Conservation (phyloP, 1,140 invertebrate genomes). For the Drosophila micromelanica region DNA sequence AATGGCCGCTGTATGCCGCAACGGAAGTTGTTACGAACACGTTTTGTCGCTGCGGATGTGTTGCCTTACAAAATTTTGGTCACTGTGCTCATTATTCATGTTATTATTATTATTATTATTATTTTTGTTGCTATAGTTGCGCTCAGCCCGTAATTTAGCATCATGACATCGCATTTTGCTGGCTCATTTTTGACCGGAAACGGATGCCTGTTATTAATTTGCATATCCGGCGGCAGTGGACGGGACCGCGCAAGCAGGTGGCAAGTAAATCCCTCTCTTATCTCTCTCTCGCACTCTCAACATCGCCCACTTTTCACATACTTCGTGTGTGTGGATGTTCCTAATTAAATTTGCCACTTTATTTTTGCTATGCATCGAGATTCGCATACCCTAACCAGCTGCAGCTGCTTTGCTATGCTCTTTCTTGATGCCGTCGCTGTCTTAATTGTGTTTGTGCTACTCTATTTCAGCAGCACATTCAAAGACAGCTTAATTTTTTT, state of each 20-base stretch:
- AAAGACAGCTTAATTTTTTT: conserved; percentile 40
- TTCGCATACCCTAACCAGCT: conserved; percentile 20
- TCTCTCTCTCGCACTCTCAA: neutral
- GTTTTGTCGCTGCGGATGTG: conserved; percentile 63
- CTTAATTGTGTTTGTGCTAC: conserved; percentile 82
- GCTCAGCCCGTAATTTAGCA: conserved; percentile 16
- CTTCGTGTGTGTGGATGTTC: conserved; percentile 5
- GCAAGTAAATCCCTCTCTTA: neutral
- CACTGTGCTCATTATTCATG: conserved; percentile 57
- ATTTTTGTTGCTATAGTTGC: conserved; percentile 6
- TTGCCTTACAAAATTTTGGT: conserved; percentile 43
- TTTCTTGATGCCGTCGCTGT: conserved; percentile 27
- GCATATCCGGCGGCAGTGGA: conserved; percentile 58
- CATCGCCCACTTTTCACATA: neutral
- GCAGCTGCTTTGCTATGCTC: conserved; percentile 39
- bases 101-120: conserved; percentile 44
- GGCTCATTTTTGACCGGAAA: conserved; percentile 69
- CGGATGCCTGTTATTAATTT: conserved; percentile 79
- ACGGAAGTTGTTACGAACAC: conserved; percentile 78
- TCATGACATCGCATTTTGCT: conserved; percentile 28
- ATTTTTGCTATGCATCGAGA: conserved; percentile 55
- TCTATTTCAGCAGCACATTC: conserved; percentile 68
- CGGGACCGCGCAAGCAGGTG: conserved; percentile 43
- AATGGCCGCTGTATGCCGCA: conserved; percentile 17
- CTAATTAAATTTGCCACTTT: conserved; percentile 82